These are phyloP conservation scores for Heliocidaris erythrogramma DNA, from an alignment of 35 echinoderm and acorn worm genomes.

Conservation along the genomic window DNA sequence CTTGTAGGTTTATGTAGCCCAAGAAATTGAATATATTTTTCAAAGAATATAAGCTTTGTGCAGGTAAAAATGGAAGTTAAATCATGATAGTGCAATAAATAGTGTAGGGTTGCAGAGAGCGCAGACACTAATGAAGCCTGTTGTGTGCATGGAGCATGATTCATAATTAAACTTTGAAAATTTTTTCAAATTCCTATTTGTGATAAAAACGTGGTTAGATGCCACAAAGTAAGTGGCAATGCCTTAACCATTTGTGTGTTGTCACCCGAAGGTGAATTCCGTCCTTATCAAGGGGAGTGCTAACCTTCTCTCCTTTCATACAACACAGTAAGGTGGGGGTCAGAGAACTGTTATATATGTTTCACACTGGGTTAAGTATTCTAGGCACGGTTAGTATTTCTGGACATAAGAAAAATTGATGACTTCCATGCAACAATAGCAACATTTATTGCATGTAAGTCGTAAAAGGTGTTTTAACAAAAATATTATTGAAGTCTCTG, in stretches of 20 bases:
- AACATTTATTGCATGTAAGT: not conserved
- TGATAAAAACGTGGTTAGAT: slow-evolving; percentile 85
- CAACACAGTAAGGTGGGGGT: slow-evolving; percentile 41
- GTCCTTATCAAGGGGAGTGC: slow-evolving; percentile 93
- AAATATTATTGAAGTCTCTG: not conserved
- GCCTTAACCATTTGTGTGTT: slow-evolving; percentile 92
- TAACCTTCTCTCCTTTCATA: slow-evolving; percentile 95
- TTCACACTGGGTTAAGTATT: not conserved
- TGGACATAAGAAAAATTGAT: not conserved
- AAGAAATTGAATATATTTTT: no score
- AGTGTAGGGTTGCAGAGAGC: no score
- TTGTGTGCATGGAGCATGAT: no score
- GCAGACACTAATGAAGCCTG: no score
- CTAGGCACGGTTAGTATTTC: not conserved
- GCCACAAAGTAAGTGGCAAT: slow-evolving; percentile 83
- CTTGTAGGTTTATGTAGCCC: no score
- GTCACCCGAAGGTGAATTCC: slow-evolving; percentile 70
- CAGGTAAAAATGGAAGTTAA: no score
- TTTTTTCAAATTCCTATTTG: no score
- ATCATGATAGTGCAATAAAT: no score
- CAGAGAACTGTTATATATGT: not conserved
- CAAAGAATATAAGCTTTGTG: no score
- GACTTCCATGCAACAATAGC: not conserved
- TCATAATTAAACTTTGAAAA: no score
- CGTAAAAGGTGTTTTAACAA: not conserved